phyloP scores from a whole-genome alignment of 2,888 invertebrate species.

The Ochropleura plecta region DNA sequence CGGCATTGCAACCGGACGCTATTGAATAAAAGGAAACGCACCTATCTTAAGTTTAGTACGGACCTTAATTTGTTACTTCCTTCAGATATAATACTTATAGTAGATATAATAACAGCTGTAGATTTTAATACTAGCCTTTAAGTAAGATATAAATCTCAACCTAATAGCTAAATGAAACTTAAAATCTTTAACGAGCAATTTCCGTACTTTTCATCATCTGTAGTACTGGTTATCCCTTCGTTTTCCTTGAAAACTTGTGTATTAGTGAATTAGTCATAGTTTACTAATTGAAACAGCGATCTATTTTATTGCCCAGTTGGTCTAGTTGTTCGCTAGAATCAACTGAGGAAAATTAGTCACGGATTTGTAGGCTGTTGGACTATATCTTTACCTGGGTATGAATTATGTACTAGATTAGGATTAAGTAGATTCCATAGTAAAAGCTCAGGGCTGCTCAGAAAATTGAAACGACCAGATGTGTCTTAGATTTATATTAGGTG shows the following conservation, averaged over 20 bases:
- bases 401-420: background rate
- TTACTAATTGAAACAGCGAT: background rate
- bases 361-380: constrained; percentile 9
- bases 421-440: background rate
- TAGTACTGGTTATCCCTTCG: constrained; percentile 34
- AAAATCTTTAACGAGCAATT: background rate
- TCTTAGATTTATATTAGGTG: background rate
- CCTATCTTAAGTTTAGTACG: constrained; percentile 41
- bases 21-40: constrained; percentile 63
- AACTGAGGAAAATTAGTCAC: constrained; percentile 34
- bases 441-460: background rate
- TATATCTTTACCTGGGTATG: background rate
- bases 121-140: background rate
- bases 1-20: constrained; percentile 54
- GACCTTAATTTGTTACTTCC: constrained; percentile 57
- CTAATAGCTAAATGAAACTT: constrained; percentile 6
- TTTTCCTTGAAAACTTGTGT: constrained; percentile 49
- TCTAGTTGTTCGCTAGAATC: background rate
- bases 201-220: constrained; percentile 23
- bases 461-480: too few species aligned
- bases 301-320: constrained; percentile 17
- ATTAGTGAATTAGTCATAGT: constrained; percentile 6
- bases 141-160: constrained; percentile 9
- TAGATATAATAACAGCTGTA: constrained; percentile 1
- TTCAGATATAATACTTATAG: constrained; percentile 22